Conservation (phyloP, 2,888 invertebrate species). For the Hirtodrosophila confusa region DNA sequence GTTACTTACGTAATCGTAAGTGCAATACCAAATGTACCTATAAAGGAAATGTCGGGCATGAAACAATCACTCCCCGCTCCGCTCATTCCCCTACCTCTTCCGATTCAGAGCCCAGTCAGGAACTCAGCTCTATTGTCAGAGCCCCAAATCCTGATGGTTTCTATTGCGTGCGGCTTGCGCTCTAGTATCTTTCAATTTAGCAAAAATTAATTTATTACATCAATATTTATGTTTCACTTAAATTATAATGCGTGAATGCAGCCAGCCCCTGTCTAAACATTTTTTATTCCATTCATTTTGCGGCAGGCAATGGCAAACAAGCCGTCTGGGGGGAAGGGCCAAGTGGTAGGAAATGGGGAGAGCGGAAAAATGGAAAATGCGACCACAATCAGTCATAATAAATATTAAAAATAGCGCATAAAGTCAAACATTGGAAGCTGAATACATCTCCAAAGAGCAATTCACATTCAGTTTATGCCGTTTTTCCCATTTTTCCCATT, state of each 20-base stretch:
- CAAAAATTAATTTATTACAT: slow-evolving; percentile 79
- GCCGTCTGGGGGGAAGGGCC: background rate
- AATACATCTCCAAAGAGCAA: slow-evolving; percentile 18
- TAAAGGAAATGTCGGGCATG: too few species aligned
- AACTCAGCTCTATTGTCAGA: too few species aligned
- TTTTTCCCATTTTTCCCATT: too few species aligned
- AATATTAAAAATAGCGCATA: slow-evolving; percentile 79
- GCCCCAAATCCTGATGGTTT: too few species aligned
- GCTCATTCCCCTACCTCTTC: too few species aligned
- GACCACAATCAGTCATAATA: slow-evolving; percentile 76
- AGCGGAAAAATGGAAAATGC: slow-evolving; percentile 38
- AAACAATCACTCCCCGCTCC: too few species aligned
- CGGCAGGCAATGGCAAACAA: slow-evolving; percentile 47
- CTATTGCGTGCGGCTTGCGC: background rate
- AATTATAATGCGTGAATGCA: slow-evolving; percentile 81
- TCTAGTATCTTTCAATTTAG: slow-evolving; percentile 63
- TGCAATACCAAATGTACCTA: too few species aligned
- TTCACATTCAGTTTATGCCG: slow-evolving; percentile 7
- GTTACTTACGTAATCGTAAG: too few species aligned
- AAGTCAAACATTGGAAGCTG: slow-evolving; percentile 67
- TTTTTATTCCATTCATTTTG: slow-evolving; percentile 57
- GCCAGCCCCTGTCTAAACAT: slow-evolving; percentile 67
- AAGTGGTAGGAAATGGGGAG: background rate
- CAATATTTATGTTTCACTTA: slow-evolving; percentile 82
- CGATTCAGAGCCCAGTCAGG: too few species aligned